Conservation (phyloP, 2,113 vertebrate genomes). For the Periophthalmodon schlosseri region DNA sequence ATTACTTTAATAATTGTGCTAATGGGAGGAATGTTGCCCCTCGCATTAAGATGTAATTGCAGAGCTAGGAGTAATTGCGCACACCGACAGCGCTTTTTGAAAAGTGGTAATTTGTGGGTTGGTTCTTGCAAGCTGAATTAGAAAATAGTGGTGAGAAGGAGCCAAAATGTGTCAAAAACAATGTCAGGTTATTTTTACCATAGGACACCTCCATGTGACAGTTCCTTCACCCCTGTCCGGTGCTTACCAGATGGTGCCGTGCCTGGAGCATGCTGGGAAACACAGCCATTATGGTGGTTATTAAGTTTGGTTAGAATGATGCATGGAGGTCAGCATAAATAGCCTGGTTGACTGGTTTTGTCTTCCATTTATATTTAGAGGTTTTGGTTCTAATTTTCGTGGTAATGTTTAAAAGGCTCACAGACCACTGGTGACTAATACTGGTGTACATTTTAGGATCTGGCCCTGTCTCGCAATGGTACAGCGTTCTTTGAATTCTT, state of each 20-base stretch:
- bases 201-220: conserved; percentile 9
- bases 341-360: not conserved
- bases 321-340: not conserved
- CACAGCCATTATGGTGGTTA: not conserved
- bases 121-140: not conserved
- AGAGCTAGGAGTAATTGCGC: conserved; percentile 17
- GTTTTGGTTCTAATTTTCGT: not conserved
- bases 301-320: conserved; percentile 6
- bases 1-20: conserved; percentile 42
- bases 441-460: not conserved
- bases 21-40: conserved; percentile 33
- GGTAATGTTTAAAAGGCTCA: not conserved
- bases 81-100: not conserved
- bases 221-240: conserved; percentile 5
- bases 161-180: conserved; percentile 8
- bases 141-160: not conserved
- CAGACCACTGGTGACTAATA: not conserved
- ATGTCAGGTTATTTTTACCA: conserved; percentile 3
- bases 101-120: conserved; percentile 9
- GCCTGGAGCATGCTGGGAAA: conserved; percentile 11
- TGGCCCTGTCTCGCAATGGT: not conserved
- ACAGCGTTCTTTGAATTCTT: not conserved
- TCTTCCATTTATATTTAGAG: not conserved
- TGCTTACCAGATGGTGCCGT: conserved; percentile 5
- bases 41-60: conserved; percentile 11